Evolutionary conservation across 2,888 invertebrate species (phyloP), one percentile per base, ranked within the genome.

Genomic region (Erebia aethiops): DNA sequence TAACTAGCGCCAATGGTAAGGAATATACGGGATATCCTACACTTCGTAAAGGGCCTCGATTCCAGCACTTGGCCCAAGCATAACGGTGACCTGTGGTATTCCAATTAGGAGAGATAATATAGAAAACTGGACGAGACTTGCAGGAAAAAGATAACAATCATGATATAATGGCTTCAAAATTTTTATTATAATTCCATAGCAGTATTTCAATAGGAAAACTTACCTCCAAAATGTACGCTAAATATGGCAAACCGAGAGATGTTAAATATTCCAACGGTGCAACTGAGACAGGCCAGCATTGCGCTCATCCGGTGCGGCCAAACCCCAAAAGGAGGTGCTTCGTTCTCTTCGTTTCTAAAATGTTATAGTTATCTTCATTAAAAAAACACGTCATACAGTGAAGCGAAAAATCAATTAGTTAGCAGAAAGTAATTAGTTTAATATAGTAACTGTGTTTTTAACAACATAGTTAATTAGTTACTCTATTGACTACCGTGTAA

Each of bases 1-100:
- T 35, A 7, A 96, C 96, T 85, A 98, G 98, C 8, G 96, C 98
- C 98, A 21, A 98, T 97, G 4, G 98, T 98, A 91, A 97, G 96
- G 85, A 98, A 98, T 78, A 98, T 95, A 0, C 98, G 98, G 69
- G 98, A 98, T 81, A 98, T 98, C 81, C 95, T 95, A 98, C 98
- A 98, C 98, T 98, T 98, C 80, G 98, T 97, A 72, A 98, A 95
- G 1, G 97, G 97, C 0, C 98, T 98, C 0, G 97, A 95, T 63
- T 96, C 95, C 72, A 98, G 91, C 79, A 97, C 96, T 86, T 98
- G 97, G 1, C 98, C 98, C 78, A 98, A 92, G 78, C 97, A 97
- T 87, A 97, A n/a, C n/a, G 94, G 87, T 98, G 80, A 98, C 95
- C 76, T 98, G 87, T 8, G 98, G 98, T 82, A 98, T 96, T 71